These are phyloP conservation scores for Papilio polyxenes DNA, from an alignment of 1,140 invertebrate species.

Conservation along the genomic window DNA sequence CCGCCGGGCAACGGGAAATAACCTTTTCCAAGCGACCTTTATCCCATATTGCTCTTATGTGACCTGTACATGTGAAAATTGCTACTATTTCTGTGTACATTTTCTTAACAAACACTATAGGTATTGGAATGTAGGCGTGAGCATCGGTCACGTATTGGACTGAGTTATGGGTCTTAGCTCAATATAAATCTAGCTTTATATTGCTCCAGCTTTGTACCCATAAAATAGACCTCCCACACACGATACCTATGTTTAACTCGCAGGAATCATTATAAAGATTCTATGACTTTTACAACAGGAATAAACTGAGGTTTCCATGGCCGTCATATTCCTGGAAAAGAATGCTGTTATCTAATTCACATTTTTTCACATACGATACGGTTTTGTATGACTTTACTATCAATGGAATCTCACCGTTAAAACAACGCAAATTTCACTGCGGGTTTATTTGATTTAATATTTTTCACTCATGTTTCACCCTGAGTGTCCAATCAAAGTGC, in stretches of 20 bases:
- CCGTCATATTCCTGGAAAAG: not conserved
- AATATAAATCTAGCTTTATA: constrained; percentile 72
- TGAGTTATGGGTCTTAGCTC: constrained; percentile 68
- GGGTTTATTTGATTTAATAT: constrained; percentile 32
- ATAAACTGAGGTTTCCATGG: not conserved
- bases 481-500: not conserved
- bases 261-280: constrained; percentile 27
- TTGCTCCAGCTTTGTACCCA: constrained; percentile 53
- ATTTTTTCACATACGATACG: not conserved
- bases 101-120: constrained; percentile 47
- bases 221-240: constrained; percentile 54
- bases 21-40: constrained; percentile 73
- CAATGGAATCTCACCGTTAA: not conserved
- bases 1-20: constrained; percentile 61
- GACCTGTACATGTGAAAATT: constrained; percentile 68
- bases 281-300: constrained; percentile 5
- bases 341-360: not conserved
- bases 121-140: constrained; percentile 67
- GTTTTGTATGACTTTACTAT: too few species aligned
- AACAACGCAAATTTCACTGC: not conserved
- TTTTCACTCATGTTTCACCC: constrained; percentile 1
- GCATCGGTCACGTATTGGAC: constrained; percentile 75
- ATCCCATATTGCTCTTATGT: constrained; percentile 60
- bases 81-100: constrained; percentile 61
- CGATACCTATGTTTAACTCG: constrained; percentile 35